phyloP scores from a whole-genome alignment of 2,113 vertebrate genomes.

The Craseonycteris thonglongyai region DNA sequence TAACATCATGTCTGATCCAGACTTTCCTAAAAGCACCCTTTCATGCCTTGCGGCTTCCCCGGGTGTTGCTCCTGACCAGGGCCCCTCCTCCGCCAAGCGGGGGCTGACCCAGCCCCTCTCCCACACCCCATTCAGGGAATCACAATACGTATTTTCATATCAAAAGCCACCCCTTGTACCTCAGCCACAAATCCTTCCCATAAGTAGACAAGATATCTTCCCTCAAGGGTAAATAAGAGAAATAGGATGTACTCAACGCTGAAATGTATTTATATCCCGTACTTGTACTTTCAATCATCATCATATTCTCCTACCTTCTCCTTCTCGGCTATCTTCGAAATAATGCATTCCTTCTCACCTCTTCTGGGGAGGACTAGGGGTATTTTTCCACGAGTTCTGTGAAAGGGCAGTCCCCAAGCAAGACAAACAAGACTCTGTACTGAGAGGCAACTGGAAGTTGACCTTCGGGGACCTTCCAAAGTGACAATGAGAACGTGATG shows the following conservation, averaged over 20 bases:
- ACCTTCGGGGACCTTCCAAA: conserved; percentile 18
- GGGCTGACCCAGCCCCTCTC: background rate
- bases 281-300: background rate
- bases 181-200: background rate
- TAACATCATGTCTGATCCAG: conserved; percentile 64
- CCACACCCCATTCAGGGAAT: background rate
- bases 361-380: background rate
- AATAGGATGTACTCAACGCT: background rate
- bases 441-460: background rate
- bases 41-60: background rate
- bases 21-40: conserved; percentile 63
- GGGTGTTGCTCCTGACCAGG: background rate
- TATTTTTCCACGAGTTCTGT: background rate
- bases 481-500: conserved; percentile 15
- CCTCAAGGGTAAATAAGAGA: background rate
- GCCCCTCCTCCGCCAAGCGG: background rate
- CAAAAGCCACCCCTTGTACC: conserved; percentile 36
- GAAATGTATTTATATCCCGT: background rate
- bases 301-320: background rate
- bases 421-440: background rate
- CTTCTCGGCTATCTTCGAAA: background rate
- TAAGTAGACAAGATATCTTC: background rate
- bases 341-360: background rate
- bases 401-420: background rate
- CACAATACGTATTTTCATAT: conserved; percentile 46